Conservation (phyloP, 53 echinoderm and acorn worm species). For the Henricia sp. region DNA sequence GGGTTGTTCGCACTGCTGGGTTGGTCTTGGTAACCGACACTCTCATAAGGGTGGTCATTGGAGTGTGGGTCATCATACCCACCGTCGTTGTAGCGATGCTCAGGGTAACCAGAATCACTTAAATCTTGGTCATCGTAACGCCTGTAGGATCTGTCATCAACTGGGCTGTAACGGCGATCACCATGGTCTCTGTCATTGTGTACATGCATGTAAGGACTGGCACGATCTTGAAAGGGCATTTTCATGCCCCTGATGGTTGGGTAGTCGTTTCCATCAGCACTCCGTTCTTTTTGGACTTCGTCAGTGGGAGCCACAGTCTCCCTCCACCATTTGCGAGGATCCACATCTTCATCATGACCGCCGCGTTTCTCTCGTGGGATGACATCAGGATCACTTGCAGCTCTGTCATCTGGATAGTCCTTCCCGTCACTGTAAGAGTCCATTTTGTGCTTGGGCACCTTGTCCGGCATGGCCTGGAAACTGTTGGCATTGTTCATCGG, state of each 20-base stretch:
- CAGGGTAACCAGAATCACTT: slow-evolving; percentile 48
- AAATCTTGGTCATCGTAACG: slow-evolving; percentile 24
- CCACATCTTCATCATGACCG: slow-evolving; percentile 43
- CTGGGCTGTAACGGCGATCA: slow-evolving; percentile 5
- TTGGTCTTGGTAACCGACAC: background rate
- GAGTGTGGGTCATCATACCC: slow-evolving; percentile 23
- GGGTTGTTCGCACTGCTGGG: background rate
- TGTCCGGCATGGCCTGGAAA: slow-evolving; percentile 26
- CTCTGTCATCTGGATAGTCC: slow-evolving; percentile 26
- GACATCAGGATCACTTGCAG: slow-evolving; percentile 36
- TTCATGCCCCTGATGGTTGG: slow-evolving; percentile 50
- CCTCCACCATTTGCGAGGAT: slow-evolving; percentile 65
- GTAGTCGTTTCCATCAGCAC: background rate
- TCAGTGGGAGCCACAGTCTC: slow-evolving; percentile 57
- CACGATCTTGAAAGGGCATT: slow-evolving; percentile 45
- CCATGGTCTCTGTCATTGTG: slow-evolving; percentile 2
- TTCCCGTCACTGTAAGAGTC: slow-evolving; percentile 17
- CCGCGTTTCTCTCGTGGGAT: slow-evolving; percentile 54
- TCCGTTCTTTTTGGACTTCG: background rate
- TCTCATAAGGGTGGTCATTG: slow-evolving; percentile 3
- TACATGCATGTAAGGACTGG: slow-evolving; percentile 9
- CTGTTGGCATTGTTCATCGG: slow-evolving; percentile 33
- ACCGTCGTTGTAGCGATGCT: slow-evolving; percentile 38
- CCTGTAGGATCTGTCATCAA: slow-evolving; percentile 8
- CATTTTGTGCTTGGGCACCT: slow-evolving; percentile 33